Percentiles rank a stretch among this genome's conserved stretches.
Evolutionary conservation across 1,140 invertebrate species (phyloP).

Genomic region (Amyelois transitella): DNA sequence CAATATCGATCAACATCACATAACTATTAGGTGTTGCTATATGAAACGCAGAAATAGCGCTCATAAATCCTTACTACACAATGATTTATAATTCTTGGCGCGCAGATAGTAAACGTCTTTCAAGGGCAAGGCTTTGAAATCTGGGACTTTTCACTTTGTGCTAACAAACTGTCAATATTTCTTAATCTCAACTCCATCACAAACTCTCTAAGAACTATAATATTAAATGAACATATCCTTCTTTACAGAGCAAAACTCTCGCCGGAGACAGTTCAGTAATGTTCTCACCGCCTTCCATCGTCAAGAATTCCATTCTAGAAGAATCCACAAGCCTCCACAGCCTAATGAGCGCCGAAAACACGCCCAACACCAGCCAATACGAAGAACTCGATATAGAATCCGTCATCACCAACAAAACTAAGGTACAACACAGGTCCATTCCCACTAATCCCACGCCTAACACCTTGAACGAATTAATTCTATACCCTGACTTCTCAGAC

Average conservation of each 20-base stretch:
- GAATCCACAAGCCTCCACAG: slow-evolving; percentile 70
- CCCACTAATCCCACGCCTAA: slow-evolving; percentile 63
- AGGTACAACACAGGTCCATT: slow-evolving; percentile 74
- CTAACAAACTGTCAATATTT: too few relatives aligned
- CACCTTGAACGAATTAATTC: slow-evolving; percentile 22
- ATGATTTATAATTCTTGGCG: too few relatives aligned
- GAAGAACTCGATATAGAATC: slow-evolving; percentile 58
- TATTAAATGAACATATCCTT: slow-evolving; percentile 16
- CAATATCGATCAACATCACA: too few relatives aligned
- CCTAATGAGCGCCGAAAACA: slow-evolving; percentile 63
- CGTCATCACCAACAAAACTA: slow-evolving; percentile 55
- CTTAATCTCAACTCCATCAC: too few relatives aligned
- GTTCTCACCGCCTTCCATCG: slow-evolving; percentile 90
- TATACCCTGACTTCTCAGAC: slow-evolving; percentile 27
- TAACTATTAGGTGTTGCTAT: too few relatives aligned
- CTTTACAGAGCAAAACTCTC: slow-evolving; percentile 88
- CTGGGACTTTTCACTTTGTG: too few relatives aligned
- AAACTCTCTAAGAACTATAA: too few relatives aligned
- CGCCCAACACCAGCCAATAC: slow-evolving; percentile 48
- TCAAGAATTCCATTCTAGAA: slow-evolving; percentile 76
- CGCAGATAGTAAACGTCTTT: too few relatives aligned
- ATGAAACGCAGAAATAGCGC: too few relatives aligned
- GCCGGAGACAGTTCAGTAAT: slow-evolving; percentile 84
- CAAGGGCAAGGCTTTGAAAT: too few relatives aligned
- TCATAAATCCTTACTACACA: too few relatives aligned